Evolutionary conservation across 2,888 invertebrate genomes (phyloP).

Genomic region (Hirtodrosophila cameraria): DNA sequence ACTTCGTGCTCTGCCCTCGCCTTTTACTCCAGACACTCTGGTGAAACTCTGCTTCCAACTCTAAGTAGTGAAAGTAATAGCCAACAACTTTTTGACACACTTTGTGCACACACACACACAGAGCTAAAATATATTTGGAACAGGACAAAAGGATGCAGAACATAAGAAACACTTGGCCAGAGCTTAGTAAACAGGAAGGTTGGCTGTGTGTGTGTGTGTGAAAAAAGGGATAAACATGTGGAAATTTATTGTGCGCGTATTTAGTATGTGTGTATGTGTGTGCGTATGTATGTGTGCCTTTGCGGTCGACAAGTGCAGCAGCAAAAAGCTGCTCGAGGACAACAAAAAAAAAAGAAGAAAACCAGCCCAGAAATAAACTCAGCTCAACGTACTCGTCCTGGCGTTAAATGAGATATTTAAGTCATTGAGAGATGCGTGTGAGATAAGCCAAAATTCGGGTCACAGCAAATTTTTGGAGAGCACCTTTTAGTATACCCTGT

Average conservation of each 20-base stretch:
- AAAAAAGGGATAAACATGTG: slow-evolving; percentile 72
- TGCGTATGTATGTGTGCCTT: slow-evolving; percentile 14
- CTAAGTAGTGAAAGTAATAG: slow-evolving; percentile 76
- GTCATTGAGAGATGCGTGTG: slow-evolving; percentile 67
- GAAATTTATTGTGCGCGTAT: slow-evolving; percentile 70
- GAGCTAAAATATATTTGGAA: slow-evolving; percentile 32
- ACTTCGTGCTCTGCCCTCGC: not conserved
- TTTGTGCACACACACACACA: slow-evolving; percentile 44
- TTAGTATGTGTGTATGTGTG: slow-evolving; percentile 26
- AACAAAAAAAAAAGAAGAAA: too few species aligned
- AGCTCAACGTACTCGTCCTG: slow-evolving; percentile 65
- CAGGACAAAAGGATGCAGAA: slow-evolving; percentile 41
- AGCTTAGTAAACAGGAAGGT: slow-evolving; percentile 24
- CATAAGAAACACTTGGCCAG: slow-evolving; percentile 48
- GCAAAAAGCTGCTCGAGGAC: slow-evolving; percentile 4
- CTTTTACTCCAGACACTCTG: slow-evolving; percentile 6
- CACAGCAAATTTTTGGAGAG: slow-evolving; percentile 46
- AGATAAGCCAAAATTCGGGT: slow-evolving; percentile 73
- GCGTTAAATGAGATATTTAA: slow-evolving; percentile 81
- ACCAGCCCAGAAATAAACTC: slow-evolving; percentile 38
- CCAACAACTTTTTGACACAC: slow-evolving; percentile 77
- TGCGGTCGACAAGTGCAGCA: slow-evolving; percentile 57
- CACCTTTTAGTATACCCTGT: slow-evolving; percentile 33
- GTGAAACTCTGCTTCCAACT: slow-evolving; percentile 34
- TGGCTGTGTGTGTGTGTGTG: slow-evolving; percentile 14